A percentile compares a stretch with the other conserved stretches of the same genome.
These are phyloP conservation scores for Aphis gossypii DNA, from an alignment of 1,140 invertebrate species.

Conservation along the genomic window DNA sequence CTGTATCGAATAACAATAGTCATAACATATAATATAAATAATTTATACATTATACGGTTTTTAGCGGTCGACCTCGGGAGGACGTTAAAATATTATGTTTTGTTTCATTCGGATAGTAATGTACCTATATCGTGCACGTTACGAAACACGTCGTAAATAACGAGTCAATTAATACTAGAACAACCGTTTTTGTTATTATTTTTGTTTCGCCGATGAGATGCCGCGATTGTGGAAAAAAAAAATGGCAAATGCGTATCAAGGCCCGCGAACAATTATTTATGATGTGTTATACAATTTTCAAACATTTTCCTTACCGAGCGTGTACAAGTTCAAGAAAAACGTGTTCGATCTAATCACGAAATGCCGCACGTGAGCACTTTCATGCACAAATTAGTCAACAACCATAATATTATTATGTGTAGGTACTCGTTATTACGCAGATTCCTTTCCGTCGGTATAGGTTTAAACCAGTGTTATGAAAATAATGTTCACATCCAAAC, in stretches of 20 bases:
- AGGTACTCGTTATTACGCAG: background rate
- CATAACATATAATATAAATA: background rate
- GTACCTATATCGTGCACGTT: background rate
- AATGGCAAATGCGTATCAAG: background rate
- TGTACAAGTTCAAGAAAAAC: constrained; percentile 7
- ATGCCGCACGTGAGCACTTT: constrained; percentile 4
- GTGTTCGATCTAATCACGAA: background rate
- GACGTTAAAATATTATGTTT: background rate
- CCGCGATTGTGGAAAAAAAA: background rate
- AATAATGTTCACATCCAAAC: background rate
- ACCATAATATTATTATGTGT: background rate
- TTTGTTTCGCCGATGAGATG: background rate
- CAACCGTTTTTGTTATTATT: background rate
- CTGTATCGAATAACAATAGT: background rate
- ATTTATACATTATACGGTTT: background rate
- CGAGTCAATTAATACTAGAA: background rate
- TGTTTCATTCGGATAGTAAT: background rate
- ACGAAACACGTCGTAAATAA: background rate
- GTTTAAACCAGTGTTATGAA: background rate
- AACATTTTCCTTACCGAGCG: background rate
- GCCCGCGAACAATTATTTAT: background rate
- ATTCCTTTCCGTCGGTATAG: background rate
- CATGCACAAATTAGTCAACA: background rate
- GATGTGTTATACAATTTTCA: background rate
- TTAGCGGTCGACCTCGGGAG: background rate